Percentiles rank a stretch among this genome's conserved stretches.
Conservation (phyloP, 2,888 invertebrate genomes). For the Pachymerium ferrugineum region DNA sequence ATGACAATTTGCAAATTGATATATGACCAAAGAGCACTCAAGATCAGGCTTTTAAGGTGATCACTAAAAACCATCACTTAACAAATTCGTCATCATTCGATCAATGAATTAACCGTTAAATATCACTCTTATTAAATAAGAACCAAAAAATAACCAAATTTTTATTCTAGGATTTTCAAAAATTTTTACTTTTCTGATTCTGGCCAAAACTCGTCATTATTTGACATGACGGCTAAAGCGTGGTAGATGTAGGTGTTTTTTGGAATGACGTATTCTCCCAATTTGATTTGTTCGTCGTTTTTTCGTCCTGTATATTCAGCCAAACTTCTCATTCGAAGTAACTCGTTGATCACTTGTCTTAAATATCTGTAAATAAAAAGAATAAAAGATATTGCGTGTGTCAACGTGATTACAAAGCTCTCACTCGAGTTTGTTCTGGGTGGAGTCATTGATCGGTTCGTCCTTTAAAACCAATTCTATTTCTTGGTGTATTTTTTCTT, state of each 20-base stretch:
- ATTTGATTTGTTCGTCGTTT: not conserved
- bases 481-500: not conserved
- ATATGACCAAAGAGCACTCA: too few species aligned
- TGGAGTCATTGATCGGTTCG: not conserved
- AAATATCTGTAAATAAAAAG: not conserved
- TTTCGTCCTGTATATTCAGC: not conserved
- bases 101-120: too few species aligned
- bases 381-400: not conserved
- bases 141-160: too few species aligned
- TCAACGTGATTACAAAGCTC: not conserved
- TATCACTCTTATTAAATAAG: too few species aligned
- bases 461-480: not conserved
- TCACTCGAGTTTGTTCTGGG: not conserved
- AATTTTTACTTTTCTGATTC: not conserved
- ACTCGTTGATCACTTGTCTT: not conserved
- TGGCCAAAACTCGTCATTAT: not conserved
- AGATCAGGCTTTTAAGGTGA: too few species aligned
- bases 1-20: too few species aligned
- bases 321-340: not conserved
- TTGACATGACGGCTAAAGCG: not conserved
- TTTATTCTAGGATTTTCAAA: not conserved
- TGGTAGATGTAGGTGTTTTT: not conserved
- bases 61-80: too few species aligned
- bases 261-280: not conserved
- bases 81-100: too few species aligned